Evolutionary conservation across 1,140 invertebrate genomes (phyloP).

Genomic region (Cryptotermes secundus): DNA sequence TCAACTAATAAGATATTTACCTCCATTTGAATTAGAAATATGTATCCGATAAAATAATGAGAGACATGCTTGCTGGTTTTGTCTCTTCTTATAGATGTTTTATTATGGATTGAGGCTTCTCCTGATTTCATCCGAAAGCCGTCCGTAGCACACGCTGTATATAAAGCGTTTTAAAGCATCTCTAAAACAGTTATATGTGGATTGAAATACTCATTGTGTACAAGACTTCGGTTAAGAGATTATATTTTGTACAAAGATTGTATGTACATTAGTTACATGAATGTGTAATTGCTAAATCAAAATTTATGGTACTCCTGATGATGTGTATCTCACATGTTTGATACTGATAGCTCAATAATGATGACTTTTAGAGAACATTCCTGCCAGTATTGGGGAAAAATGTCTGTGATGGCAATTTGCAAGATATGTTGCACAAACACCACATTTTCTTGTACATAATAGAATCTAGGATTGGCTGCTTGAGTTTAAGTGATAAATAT

Average conservation of each 20-base stretch:
- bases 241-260: conserved; percentile 11
- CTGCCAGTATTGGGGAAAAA: neutral
- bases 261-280: neutral
- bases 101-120: neutral
- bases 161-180: neutral
- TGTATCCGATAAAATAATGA: neutral
- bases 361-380: neutral
- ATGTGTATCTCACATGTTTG: neutral
- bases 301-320: neutral
- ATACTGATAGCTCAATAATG: conserved; percentile 14
- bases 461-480: neutral
- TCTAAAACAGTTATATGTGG: neutral
- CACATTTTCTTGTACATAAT: neutral
- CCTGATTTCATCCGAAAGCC: neutral
- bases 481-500: too few relatives aligned
- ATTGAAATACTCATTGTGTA: conserved; percentile 4
- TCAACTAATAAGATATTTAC: neutral
- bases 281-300: neutral
- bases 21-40: neutral
- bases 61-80: neutral
- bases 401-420: neutral
- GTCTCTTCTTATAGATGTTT: neutral
- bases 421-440: neutral
- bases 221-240: neutral
- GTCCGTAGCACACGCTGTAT: neutral